Evolutionary conservation across 2,113 vertebrate species (phyloP), one percentile per base, ranked within the genome.

Genomic region (Leptosomus discolor): DNA sequence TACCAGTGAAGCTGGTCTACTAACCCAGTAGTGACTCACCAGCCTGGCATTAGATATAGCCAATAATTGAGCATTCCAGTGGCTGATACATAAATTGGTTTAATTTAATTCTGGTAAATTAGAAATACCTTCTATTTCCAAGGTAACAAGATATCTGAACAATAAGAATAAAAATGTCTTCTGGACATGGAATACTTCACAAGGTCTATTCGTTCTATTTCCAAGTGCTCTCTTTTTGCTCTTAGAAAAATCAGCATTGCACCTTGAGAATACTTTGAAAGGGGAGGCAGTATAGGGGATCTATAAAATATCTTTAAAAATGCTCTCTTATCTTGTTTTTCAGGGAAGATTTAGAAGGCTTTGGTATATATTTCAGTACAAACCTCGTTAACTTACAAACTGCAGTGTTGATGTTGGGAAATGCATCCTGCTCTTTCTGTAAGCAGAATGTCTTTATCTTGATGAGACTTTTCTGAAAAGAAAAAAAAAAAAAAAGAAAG

Each of bases 41-140:
- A 37, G n/a, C 19, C 68, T 81, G 68, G 45, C 43, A 26, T 56
- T 26, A 57, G 41, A 16, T 5, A 34, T 1, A 85, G 51, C 29
- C 56, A 60, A 43, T 48, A 76, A 41, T 9, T 53, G 54, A 83
- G 50, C 67, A 83, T 69, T 60, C 50, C 37, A 57, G 32, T 2
- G 1, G 48, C 70, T n/a, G 64, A 58, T 27, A 56, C 46, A 54
- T 27, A 50, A 85, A 81, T 20, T 23, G 27, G 21, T 68, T 93
- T 90, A 22, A 85, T 56, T n/a, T 43, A 51, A 34, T 85, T 87
- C 81, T 61, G 32, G 56, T 85, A 45, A 91, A 69, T 78, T 94
- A 87, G 51, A 87, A 88, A 93, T 23, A 77, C 27, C 19, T 79
- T 82, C 48, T 0, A 75, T 88, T 93, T 88, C 53, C 54, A 69